Evolutionary conservation across 2,113 vertebrate genomes (phyloP), one percentile per base, ranked within the genome.

Genomic region (Rhagologus leucostigma): DNA sequence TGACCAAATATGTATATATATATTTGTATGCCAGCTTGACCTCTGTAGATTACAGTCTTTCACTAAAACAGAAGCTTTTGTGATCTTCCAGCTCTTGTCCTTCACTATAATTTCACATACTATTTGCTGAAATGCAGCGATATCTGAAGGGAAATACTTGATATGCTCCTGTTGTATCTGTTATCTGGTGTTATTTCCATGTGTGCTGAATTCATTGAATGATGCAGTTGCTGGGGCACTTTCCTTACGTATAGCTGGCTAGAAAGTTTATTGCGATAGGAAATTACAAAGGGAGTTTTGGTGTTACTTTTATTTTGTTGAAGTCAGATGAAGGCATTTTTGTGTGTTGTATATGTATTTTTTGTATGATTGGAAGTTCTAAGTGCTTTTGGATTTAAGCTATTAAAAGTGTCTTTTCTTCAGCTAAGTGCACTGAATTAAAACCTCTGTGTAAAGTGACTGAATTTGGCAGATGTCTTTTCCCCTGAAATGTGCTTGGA

Each of bases 241-340:
- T 82, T 37, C 26, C 14, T 16, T 83, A 55, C 4, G 13, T 52
- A 20, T 14, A n/a, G 32, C 68, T 44, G 21, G 26, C 50, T 91
- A 81, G 73, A 44, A 71, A 74, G 78, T 83, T 79, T 92, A 93
- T 88, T 90, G 78, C 46, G 59, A 59, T 77, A 87, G 53, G 78
- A 95, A 94, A 90, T 94, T 89, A 70, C 59, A 77, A 74, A 83
- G 33, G 10, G 21, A 64, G 16, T 32, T 93, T 94, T 95, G 23
- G 30, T 64, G 41, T 76, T 65, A 86, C 30, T 22, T 92, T 88
- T 89, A 39, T 93, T 91, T 89, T 70, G 46, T 76, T 74, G 12
- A 91, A 76, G 60, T 67, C 42, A 46, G 33, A 68, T 16, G 29
- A 60, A 60, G 30, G 20, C 29, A 55, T 59, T 83, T 77, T 52